These are phyloP conservation scores for Bubo scandiacus DNA, from an alignment of 2,113 vertebrate genomes.

Conservation along the genomic window DNA sequence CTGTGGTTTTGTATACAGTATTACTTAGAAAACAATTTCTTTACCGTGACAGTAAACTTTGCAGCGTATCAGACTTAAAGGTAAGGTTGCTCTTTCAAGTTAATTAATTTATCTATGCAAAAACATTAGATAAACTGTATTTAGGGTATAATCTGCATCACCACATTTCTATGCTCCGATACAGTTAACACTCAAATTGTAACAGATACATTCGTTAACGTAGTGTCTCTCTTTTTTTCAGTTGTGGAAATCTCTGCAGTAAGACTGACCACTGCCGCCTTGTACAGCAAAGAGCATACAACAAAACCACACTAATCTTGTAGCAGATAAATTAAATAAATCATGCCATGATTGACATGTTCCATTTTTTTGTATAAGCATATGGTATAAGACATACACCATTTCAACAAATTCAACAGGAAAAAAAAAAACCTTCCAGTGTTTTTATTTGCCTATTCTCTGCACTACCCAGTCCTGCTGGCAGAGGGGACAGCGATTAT, in stretches of 20 bases:
- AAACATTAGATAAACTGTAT: neutral
- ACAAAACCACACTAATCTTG: neutral
- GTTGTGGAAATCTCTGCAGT: neutral
- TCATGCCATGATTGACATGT: neutral
- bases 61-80: neutral
- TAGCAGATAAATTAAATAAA: neutral
- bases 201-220: slow-evolving; percentile 19
- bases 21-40: slow-evolving; percentile 2
- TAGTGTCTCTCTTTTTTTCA: neutral
- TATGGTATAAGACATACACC: neutral
- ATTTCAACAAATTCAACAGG: neutral
- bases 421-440: neutral
- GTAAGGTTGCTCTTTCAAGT: neutral
- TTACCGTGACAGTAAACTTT: neutral
- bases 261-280: neutral
- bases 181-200: neutral
- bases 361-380: neutral
- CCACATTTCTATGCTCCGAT: neutral
- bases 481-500: slow-evolving; percentile 97
- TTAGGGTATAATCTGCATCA: neutral
- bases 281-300: neutral
- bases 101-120: neutral
- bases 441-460: slow-evolving; percentile 93
- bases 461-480: slow-evolving; percentile 99
- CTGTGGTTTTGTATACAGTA: neutral